Conservation (phyloP, 2,797 vertebrate species). For the Myotis myotis region DNA sequence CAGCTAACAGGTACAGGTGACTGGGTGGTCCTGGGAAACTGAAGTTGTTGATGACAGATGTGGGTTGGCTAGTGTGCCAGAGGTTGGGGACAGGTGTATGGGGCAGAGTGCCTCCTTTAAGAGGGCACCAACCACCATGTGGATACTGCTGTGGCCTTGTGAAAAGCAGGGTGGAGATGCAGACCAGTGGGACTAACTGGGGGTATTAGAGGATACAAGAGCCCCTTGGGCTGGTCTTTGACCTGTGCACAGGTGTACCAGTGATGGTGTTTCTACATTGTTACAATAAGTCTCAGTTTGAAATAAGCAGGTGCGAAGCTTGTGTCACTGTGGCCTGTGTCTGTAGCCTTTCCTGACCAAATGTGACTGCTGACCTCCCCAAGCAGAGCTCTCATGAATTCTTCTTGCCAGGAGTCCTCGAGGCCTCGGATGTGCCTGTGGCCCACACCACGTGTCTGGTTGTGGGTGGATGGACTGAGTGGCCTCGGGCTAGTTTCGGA, state of each 20-base stretch:
- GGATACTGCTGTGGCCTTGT: background rate
- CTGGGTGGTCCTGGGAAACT: background rate
- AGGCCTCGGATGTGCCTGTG: background rate
- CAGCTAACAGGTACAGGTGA: background rate
- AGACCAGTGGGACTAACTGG: background rate
- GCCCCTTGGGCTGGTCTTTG: background rate
- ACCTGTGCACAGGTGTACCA: background rate
- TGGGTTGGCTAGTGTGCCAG: background rate
- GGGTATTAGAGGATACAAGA: background rate
- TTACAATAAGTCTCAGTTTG: background rate
- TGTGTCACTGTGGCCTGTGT: rapidly evolving
- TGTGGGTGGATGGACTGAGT: background rate
- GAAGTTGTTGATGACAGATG: background rate
- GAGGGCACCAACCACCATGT: background rate
- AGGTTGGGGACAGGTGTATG: background rate
- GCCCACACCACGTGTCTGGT: background rate
- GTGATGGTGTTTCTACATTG: background rate
- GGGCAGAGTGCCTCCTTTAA: background rate
- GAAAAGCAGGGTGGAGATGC: background rate
- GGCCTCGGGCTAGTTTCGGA: background rate
- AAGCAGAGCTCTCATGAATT: background rate
- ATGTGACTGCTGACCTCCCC: rapidly evolving
- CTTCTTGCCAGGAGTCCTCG: background rate
- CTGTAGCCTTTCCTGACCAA: background rate
- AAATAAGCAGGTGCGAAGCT: background rate